phyloP scores from a whole-genome alignment of 2,113 vertebrate genomes.

The Odobenus rosmarus region DNA sequence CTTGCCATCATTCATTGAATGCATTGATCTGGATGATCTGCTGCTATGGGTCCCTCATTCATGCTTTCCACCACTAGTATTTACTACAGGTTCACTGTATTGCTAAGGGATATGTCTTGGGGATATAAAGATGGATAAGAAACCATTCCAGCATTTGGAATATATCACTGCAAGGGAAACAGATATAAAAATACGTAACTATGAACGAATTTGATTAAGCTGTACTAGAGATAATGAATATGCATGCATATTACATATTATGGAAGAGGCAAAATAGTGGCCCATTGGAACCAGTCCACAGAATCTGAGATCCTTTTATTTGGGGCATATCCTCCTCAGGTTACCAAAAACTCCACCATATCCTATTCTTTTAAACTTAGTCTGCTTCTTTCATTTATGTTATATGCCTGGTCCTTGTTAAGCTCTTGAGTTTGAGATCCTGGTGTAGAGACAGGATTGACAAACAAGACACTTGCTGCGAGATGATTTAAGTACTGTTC shows the following conservation, averaged over 20 bases:
- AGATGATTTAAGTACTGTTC: neutral
- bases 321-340: neutral
- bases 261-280: neutral
- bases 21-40: constrained; percentile 3
- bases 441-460: neutral
- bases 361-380: neutral
- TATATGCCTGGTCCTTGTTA: neutral
- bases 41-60: neutral
- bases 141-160: neutral
- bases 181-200: constrained; percentile 7
- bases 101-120: neutral
- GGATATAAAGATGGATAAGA: neutral
- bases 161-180: neutral
- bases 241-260: neutral
- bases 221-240: neutral
- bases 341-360: neutral
- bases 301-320: constrained; percentile 6
- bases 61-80: neutral
- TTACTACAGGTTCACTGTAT: neutral
- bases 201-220: constrained; percentile 2
- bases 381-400: neutral
- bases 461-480: neutral
- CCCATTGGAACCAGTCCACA: neutral
- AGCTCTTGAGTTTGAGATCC: neutral
- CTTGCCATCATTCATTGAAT: constrained; percentile 13